phyloP scores from a whole-genome alignment of 2,888 invertebrate genomes.

The Lithodes maja region DNA sequence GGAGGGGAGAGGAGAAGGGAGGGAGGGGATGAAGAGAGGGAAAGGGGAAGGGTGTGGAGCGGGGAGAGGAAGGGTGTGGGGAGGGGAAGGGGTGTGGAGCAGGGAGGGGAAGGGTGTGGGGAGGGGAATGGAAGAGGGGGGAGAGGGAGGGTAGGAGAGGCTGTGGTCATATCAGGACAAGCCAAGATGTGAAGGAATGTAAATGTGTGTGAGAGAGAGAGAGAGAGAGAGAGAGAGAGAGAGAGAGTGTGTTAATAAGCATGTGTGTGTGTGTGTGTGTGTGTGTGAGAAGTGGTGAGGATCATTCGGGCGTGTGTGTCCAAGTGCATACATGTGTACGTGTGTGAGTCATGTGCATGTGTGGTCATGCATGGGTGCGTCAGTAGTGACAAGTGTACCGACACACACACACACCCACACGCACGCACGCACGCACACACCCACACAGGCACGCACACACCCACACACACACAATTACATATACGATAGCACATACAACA shows the following conservation, averaged over 20 bases:
- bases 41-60: not conserved
- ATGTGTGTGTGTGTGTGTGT: not conserved
- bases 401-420: not conserved
- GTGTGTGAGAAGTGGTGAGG: not conserved
- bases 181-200: not conserved
- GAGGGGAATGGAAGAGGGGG: not conserved
- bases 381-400: not conserved
- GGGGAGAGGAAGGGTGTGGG: not conserved
- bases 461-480: not conserved
- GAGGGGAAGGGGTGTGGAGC: not conserved
- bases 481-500: too few species aligned
- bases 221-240: conserved; percentile 10
- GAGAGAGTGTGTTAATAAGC: not conserved
- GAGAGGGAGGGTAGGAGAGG: not conserved
- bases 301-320: not conserved
- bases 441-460: not conserved
- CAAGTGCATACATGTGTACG: not conserved
- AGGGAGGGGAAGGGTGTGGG: not conserved
- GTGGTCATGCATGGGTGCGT: not conserved
- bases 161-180: not conserved
- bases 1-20: not conserved
- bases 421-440: not conserved
- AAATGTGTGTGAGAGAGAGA: not conserved
- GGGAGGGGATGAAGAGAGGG: not conserved
- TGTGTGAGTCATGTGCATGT: conserved; percentile 11